Base-by-base conservation (phyloP, 2,113 vertebrate genomes). In the Tychaedon coryphoeus region DNA sequence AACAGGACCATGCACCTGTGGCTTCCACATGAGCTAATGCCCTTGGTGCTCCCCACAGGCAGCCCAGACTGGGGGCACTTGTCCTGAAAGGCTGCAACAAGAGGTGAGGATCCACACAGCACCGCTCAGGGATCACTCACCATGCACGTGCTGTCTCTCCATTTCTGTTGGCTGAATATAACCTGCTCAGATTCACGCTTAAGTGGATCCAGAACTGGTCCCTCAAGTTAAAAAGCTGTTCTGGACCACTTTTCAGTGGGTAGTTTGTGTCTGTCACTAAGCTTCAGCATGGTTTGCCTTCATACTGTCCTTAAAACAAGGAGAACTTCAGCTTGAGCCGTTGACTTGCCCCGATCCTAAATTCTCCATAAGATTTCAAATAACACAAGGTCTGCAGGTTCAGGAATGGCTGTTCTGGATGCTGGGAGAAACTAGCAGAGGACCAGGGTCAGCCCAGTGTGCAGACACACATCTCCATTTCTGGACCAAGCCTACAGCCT, bases 1-100 rank as follows among this genome's bases (percentile, higher is more conserved):
- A 50, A 71, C 0, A 0, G 24, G 50, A 56, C 34, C 0, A 2
- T 11, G 43, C 14, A 8, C n/a, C 10, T 14, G 36, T 42, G 43
- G 19, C 45, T 82, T 71, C 69, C 72, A 25, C 2, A 2, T 6
- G 19, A 61, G 8, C 11, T 57, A 36, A 45, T 5, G 60, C 7
- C 10, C 24, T 31, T 33, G 51, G 31, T 9, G n/a, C 5, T 24
- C 19, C 17, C 9, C 22, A 57, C 11, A 43, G 12, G 47, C 33
- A 74, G 70, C 23, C n/a, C 13, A 20, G 18, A 26, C 18, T 33
- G 36, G 43, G 34, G 34, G 2, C 10, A 8, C 18, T 36, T 33
- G 6, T 18, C 81, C 60, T 29, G 29, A 34, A 45, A 78, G 25
- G 33, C 42, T 54, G 29, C 18, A 43, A 40, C 1, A 3, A 69